Evolutionary conservation across 2,113 vertebrate genomes (phyloP).

Genomic region (Lichenostomus cassidix): DNA sequence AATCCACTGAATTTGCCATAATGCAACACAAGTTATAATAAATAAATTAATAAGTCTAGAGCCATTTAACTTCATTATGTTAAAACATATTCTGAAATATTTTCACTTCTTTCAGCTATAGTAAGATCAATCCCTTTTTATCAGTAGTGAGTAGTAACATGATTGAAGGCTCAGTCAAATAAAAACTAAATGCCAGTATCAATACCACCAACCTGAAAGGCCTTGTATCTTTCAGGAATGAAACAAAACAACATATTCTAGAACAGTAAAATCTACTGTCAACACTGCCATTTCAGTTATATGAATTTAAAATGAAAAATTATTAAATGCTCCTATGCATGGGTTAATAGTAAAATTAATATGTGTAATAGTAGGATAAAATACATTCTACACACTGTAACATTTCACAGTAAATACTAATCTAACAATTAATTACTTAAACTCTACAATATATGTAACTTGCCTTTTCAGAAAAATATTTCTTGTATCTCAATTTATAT

Average conservation of each 20-base stretch:
- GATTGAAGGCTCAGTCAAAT: not conserved
- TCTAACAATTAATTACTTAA: not conserved
- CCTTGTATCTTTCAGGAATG: not conserved
- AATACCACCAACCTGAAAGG: not conserved
- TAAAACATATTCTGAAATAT: not conserved
- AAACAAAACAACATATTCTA: not conserved
- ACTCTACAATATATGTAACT: not conserved
- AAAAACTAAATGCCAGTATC: not conserved
- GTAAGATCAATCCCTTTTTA: not conserved
- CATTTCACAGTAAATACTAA: not conserved
- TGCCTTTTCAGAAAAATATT: not conserved
- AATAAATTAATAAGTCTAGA: not conserved
- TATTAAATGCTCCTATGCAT: not conserved
- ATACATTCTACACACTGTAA: not conserved
- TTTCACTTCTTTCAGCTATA: not conserved
- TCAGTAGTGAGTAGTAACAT: not conserved
- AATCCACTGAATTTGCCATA: not conserved
- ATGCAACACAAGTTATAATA: not conserved
- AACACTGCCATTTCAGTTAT: not conserved
- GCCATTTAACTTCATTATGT: not conserved
- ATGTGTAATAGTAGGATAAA: not conserved
- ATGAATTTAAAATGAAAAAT: not conserved
- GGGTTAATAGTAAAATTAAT: not conserved
- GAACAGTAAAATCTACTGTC: not conserved
- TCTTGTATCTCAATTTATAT: not conserved